Base-by-base conservation (phyloP, 1,140 invertebrate species). In the Drosophila insularis region DNA sequence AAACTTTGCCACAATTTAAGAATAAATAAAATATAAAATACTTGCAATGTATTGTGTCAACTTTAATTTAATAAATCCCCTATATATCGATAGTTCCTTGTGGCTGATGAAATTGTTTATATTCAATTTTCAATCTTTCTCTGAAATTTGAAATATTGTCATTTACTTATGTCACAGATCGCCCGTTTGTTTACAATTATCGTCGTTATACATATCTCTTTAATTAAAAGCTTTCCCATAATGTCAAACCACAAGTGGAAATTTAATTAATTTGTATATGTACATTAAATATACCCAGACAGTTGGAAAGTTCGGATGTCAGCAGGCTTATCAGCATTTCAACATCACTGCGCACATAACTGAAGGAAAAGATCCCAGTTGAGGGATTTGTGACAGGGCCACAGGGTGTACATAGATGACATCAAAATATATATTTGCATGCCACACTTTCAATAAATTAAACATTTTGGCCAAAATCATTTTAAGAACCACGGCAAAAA, bases 271-370 rank as follows among this genome's bases (percentile, higher is more conserved):
- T 50, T 50, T 50, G 43, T 50, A 50, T 21, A 50, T 27, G 27
- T 21, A 21, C 3, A 11, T 37, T 37, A 37, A 37, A 3, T 4
- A 4, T 11, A 37, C 11, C 10, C 35, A 37, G 35, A 37, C 35
- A 37, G 10, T 37, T 37, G 37, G 35, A 61, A 21, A 59, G 77
- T 39, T 72, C 7, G 55, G 21, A 64, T 69, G 65, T 63, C 80
- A 63, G 17, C 63, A 46, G 46, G 53, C 59, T 75, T 79, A 75
- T 82, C 74, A 66, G 56, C 43, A 72, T 75, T 78, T 76, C 60
- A 68, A 60, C 55, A 71, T 76, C 78, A 81, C n/a, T 69, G 73
- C 68, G 23, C 64, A 46, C 21, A 17, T 17, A 60, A 61, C 60
- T 13, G 13, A 31, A 14, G 59, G 43, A 27, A 39, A 23, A 11